Percentiles rank a stretch among this genome's conserved stretches.
Evolutionary conservation across 1,140 invertebrate genomes (phyloP).

Genomic region (Lithobius niger): DNA sequence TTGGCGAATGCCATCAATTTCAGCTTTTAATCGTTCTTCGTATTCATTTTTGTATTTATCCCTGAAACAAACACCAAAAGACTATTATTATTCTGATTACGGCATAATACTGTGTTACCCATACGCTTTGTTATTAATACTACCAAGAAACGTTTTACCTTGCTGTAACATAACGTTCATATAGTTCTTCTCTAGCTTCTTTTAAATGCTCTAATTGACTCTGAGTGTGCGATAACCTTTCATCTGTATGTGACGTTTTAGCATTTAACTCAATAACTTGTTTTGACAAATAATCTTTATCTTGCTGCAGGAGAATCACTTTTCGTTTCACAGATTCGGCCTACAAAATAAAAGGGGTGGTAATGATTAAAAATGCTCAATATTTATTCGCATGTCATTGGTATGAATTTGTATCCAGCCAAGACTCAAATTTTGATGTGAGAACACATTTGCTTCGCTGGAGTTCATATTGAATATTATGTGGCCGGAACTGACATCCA

Average conservation of each 20-base stretch:
- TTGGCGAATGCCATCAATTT: constrained; percentile 28
- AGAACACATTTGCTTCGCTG: too few relatives aligned
- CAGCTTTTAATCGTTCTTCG: constrained; percentile 30
- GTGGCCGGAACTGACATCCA: too few relatives aligned
- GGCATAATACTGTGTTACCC: background rate
- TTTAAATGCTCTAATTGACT: constrained; percentile 30
- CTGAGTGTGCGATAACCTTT: constrained; percentile 25
- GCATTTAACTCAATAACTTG: constrained; percentile 28
- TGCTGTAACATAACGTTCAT: constrained; percentile 33
- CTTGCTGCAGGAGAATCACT: constrained; percentile 28
- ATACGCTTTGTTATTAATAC: background rate
- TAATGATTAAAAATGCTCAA: too few relatives aligned
- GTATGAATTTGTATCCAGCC: too few relatives aligned
- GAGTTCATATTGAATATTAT: too few relatives aligned
- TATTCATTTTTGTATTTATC: constrained; percentile 35
- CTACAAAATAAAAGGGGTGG: background rate
- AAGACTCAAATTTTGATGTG: too few relatives aligned
- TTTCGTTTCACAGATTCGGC: constrained; percentile 22
- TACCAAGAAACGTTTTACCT: constrained; percentile 20
- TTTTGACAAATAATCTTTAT: constrained; percentile 33
- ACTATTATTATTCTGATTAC: constrained; percentile 3
- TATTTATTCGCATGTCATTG: too few relatives aligned
- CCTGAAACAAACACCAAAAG: constrained; percentile 17
- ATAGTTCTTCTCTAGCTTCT: constrained; percentile 31
- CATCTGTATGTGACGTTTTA: constrained; percentile 25